These are phyloP conservation scores for Raphicerus campestris DNA, from an alignment of 2,113 vertebrate genomes.

Conservation along the genomic window DNA sequence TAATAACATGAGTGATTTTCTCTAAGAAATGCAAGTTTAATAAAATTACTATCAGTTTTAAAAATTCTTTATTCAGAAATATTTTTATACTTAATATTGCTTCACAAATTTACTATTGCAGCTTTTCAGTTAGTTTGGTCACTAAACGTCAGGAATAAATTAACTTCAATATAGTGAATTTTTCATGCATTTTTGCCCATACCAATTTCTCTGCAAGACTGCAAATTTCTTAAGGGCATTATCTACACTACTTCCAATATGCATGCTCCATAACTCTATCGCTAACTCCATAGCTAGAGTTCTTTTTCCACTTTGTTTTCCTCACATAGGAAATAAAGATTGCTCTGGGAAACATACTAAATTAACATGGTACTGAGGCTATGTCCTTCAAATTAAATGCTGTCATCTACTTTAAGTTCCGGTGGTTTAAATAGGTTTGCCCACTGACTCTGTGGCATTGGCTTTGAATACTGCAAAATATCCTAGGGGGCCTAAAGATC, in stretches of 20 bases:
- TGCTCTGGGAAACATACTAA: not conserved
- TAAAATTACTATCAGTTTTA: not conserved
- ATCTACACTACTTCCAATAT: not conserved
- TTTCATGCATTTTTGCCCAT: not conserved
- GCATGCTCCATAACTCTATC: not conserved
- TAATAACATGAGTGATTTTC: not conserved
- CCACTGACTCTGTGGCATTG: not conserved
- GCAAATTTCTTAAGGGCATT: not conserved
- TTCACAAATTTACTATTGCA: not conserved
- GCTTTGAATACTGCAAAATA: not conserved
- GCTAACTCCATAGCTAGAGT: not conserved
- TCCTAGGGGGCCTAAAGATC: not conserved
- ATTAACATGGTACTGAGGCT: not conserved
- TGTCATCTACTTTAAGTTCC: not conserved
- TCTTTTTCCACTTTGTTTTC: not conserved
- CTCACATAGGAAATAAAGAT: not conserved
- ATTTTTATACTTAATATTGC: not conserved
- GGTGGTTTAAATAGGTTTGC: not conserved
- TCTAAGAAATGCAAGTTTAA: not conserved
- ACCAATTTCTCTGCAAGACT: not conserved
- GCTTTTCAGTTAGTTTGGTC: not conserved
- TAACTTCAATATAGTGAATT: not conserved
- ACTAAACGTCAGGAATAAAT: not conserved
- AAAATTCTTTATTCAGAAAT: conserved; percentile 9
- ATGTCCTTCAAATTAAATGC: not conserved